Conservation (phyloP, 1,140 invertebrate genomes). For the Myzus persicae region DNA sequence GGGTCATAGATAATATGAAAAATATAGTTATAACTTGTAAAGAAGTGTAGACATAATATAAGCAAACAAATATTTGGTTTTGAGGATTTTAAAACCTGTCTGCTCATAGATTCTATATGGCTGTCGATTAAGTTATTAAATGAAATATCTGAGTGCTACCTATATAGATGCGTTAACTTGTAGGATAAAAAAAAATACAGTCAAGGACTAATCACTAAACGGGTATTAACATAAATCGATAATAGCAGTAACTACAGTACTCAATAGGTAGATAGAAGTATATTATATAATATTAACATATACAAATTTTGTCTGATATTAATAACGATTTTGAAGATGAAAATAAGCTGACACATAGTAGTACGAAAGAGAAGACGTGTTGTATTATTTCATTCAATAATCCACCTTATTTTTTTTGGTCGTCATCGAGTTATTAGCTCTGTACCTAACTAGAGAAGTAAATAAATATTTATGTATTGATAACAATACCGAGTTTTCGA, state of each 20-base stretch:
- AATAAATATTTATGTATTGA: constrained; percentile 49
- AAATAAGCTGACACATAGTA: not conserved
- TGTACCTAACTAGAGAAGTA: constrained; percentile 17
- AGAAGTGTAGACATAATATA: not conserved
- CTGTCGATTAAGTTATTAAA: not conserved
- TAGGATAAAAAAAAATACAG: not conserved
- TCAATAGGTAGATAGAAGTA: not conserved
- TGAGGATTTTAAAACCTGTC: constrained; percentile 8
- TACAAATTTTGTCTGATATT: not conserved
- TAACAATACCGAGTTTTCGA: constrained; percentile 15
- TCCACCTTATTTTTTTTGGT: not conserved
- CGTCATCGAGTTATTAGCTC: constrained; percentile 60
- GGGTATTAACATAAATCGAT: not conserved
- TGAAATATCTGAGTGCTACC: not conserved
- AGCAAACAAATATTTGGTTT: not conserved
- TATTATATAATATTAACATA: no score
- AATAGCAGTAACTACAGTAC: not conserved
- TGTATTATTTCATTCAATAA: constrained; percentile 31
- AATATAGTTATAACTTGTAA: not conserved
- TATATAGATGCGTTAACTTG: not conserved
- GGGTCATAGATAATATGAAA: not conserved
- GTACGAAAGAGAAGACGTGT: not conserved
- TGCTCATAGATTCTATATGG: not conserved
- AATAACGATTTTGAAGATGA: constrained; percentile 19
- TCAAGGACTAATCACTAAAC: not conserved